Percentiles rank a stretch among this genome's conserved stretches.
Evolutionary conservation across 2,113 vertebrate genomes (phyloP).

Genomic region (Pterocles burchelli): DNA sequence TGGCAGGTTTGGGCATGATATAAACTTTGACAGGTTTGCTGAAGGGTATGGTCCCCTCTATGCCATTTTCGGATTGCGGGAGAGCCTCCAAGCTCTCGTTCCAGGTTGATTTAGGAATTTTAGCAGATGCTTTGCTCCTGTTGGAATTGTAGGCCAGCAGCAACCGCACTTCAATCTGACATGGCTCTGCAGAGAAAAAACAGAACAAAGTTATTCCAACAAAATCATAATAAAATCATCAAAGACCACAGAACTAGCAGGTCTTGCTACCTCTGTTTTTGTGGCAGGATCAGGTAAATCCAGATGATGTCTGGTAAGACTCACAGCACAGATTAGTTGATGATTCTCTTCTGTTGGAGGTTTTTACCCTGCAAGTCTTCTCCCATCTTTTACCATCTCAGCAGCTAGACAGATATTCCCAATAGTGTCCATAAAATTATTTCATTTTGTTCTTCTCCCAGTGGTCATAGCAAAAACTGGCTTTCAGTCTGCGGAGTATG

Average conservation of each 20-base stretch:
- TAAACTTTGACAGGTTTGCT: conserved; percentile 94
- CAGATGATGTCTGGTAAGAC: not conserved
- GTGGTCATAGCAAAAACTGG: not conserved
- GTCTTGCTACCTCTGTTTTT: not conserved
- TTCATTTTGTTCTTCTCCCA: not conserved
- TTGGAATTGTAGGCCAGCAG: conserved; percentile 91
- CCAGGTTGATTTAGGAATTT: conserved; percentile 78
- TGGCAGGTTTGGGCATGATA: conserved; percentile 95
- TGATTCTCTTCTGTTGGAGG: not conserved
- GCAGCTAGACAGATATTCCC: not conserved
- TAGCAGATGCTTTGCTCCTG: conserved; percentile 66
- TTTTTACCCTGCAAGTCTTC: not conserved
- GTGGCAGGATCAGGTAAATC: not conserved
- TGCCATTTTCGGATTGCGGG: conserved; percentile 76
- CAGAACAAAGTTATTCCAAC: not conserved
- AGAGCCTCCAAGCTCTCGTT: conserved; percentile 79
- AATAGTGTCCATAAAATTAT: not conserved
- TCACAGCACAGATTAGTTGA: not conserved
- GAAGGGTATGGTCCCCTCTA: conserved; percentile 92
- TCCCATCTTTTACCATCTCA: not conserved
- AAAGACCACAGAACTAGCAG: not conserved
- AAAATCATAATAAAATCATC: not conserved
- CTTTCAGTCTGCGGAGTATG: not conserved
- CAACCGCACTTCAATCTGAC: conserved; percentile 91
- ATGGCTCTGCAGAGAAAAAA: conserved; percentile 81